Percentiles rank a stretch among this genome's conserved stretches.
These are phyloP conservation scores for Maccullochella peelii DNA, from an alignment of 2,113 vertebrate genomes.

Conservation along the genomic window DNA sequence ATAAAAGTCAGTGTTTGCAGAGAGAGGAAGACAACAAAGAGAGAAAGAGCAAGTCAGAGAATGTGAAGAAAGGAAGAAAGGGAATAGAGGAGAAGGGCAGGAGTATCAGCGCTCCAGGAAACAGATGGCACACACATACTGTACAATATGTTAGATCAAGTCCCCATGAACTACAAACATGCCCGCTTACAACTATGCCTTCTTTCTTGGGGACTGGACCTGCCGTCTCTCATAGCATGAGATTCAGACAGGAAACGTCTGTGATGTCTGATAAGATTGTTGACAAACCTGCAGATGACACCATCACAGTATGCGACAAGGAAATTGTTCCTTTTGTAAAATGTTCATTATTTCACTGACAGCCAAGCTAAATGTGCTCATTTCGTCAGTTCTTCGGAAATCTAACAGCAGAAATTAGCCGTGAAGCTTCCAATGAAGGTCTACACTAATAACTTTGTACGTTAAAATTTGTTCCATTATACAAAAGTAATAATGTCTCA, in stretches of 20 bases:
- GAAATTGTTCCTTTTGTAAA: neutral
- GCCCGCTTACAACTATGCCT: neutral
- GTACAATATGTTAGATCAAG: neutral
- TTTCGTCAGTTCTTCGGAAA: neutral
- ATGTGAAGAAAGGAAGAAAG: neutral
- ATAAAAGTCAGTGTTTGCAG: slow-evolving; percentile 34
- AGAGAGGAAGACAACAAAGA: slow-evolving; percentile 6
- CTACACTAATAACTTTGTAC: neutral
- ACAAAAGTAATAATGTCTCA: slow-evolving; percentile 8
- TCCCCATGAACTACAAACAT: neutral
- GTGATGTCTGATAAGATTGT: neutral
- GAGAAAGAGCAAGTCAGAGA: slow-evolving; percentile 14
- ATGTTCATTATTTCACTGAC: neutral
- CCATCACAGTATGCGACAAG: neutral
- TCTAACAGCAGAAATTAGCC: neutral
- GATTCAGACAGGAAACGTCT: neutral
- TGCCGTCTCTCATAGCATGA: neutral
- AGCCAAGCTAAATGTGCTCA: neutral
- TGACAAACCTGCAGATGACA: neutral
- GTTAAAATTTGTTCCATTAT: neutral
- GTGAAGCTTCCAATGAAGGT: neutral
- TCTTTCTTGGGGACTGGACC: no score
- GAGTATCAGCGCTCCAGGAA: slow-evolving; percentile 47
- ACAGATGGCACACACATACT: slow-evolving; percentile 47
- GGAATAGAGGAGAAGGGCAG: slow-evolving; percentile 13